Evolutionary conservation across 2,797 vertebrate species (phyloP).

Genomic region (Echeneis naucrates): DNA sequence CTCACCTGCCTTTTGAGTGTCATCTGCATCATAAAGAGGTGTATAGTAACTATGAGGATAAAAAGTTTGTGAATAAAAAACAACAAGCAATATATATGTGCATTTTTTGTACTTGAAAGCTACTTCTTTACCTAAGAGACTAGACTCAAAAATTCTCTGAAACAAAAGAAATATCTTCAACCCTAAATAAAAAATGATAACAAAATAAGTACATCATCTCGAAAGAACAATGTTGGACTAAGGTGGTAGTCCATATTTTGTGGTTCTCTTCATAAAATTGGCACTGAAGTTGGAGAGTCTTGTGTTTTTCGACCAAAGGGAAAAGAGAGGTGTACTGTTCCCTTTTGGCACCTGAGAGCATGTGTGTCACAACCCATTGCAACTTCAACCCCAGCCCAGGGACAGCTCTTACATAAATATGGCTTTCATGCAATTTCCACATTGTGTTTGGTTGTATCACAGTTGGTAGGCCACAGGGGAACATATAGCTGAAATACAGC

Average conservation of each 20-base stretch:
- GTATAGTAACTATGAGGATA: too few species aligned
- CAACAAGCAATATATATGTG: too few species aligned
- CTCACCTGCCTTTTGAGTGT: neutral
- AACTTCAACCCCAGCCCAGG: slow-evolving; percentile 49
- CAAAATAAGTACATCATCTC: too few species aligned
- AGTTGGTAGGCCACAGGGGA: slow-evolving; percentile 26
- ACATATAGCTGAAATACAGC: slow-evolving; percentile 20
- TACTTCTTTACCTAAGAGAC: too few species aligned
- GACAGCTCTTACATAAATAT: slow-evolving; percentile 53
- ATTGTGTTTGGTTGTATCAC: slow-evolving; percentile 22
- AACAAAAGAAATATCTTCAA: too few species aligned
- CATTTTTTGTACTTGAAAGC: too few species aligned
- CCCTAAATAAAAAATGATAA: too few species aligned
- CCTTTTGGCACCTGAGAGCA: slow-evolving; percentile 32
- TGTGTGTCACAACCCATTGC: slow-evolving; percentile 23
- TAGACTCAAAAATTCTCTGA: too few species aligned
- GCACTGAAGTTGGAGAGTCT: neutral
- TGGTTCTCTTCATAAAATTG: neutral
- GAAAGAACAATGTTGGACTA: too few species aligned
- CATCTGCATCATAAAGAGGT: too few species aligned
- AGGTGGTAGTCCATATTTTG: too few species aligned
- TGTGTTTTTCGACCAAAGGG: slow-evolving; percentile 12
- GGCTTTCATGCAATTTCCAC: slow-evolving; percentile 54
- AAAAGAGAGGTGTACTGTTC: slow-evolving; percentile 22
- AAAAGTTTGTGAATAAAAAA: too few species aligned